Evolutionary conservation across 2,888 invertebrate genomes (phyloP).

Genomic region (Chrysina gloriosa): DNA sequence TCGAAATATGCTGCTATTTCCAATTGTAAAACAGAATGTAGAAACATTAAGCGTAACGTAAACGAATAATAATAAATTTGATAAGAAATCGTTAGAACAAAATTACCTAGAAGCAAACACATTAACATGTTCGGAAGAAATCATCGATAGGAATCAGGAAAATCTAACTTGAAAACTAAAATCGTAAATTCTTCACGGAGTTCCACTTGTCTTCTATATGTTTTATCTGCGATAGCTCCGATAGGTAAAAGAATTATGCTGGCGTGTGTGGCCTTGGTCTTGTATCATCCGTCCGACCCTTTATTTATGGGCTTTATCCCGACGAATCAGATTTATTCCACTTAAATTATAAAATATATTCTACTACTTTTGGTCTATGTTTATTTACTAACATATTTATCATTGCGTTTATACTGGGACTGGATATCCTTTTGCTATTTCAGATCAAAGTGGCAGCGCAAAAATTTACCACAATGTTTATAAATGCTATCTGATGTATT

Average conservation of each 20-base stretch:
- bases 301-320: constrained; percentile 60
- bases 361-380: constrained; percentile 41
- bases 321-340: constrained; percentile 57
- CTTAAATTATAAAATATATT: constrained; percentile 52
- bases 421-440: constrained; percentile 17
- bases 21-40: too few relatives aligned
- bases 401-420: constrained; percentile 12
- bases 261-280: constrained; percentile 59
- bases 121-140: constrained; percentile 17
- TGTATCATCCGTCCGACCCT: constrained; percentile 55
- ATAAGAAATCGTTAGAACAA: not conserved
- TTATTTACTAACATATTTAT: constrained; percentile 41
- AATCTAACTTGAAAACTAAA: constrained; percentile 55
- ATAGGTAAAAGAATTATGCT: constrained; percentile 60
- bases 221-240: constrained; percentile 60
- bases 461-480: constrained; percentile 38
- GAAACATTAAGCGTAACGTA: too few relatives aligned
- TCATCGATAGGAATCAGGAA: constrained; percentile 46
- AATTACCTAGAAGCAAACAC: not conserved
- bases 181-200: constrained; percentile 60
- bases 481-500: constrained; percentile 40
- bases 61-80: not conserved
- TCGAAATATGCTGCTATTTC: too few relatives aligned
- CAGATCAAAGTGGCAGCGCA: constrained; percentile 1
- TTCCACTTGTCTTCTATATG: constrained; percentile 58